phyloP scores from a whole-genome alignment of 2,797 vertebrate species.

The Peromyscus aztecus region DNA sequence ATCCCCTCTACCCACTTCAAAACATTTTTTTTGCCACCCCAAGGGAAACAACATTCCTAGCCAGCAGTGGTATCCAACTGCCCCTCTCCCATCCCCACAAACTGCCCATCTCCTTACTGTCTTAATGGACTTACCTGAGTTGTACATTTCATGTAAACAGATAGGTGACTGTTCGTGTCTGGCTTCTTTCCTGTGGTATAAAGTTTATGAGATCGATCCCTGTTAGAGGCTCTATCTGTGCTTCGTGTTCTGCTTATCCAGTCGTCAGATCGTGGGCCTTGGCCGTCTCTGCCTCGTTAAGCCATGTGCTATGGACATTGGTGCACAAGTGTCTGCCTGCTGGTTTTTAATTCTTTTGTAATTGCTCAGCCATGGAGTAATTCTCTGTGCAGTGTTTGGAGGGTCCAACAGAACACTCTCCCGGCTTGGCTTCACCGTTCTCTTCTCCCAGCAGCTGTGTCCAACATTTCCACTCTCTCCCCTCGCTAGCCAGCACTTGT shows the following conservation, averaged over 20 bases:
- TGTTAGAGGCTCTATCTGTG: not conserved
- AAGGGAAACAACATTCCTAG: not conserved
- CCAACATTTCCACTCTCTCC: not conserved
- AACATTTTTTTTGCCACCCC: not conserved
- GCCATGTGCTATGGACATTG: not conserved
- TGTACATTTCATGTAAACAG: not conserved
- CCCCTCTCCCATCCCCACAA: not conserved
- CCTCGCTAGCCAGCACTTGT: not conserved
- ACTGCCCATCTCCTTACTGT: not conserved
- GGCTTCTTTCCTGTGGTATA: not conserved
- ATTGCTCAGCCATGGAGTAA: not conserved
- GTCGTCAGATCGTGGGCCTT: not conserved
- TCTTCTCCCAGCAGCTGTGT: not conserved
- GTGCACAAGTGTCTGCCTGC: not conserved
- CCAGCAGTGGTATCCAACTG: not conserved
- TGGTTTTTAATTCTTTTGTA: not conserved
- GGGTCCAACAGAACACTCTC: not conserved
- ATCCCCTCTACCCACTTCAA: not conserved
- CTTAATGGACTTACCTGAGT: not conserved
- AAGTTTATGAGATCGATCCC: not conserved
- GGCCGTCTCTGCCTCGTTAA: not conserved
- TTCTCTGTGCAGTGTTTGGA: not conserved
- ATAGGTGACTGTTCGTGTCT: not conserved
- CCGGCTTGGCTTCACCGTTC: not conserved
- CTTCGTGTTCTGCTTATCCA: not conserved